A percentile compares a stretch with the other conserved stretches of the same genome.
phyloP scores from a whole-genome alignment of 1,140 invertebrate genomes.

The Zelostemma sp. region DNA sequence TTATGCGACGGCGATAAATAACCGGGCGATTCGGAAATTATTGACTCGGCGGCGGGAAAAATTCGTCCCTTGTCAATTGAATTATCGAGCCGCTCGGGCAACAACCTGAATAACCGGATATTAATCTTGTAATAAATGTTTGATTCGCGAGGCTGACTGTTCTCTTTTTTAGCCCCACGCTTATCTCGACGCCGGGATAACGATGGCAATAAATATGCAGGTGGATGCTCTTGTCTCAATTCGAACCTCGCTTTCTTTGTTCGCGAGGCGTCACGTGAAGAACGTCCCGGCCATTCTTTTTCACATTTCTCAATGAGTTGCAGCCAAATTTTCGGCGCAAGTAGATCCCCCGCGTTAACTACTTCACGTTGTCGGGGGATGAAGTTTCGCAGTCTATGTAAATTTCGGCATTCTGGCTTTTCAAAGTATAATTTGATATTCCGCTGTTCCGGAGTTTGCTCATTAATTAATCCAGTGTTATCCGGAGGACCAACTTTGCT shows the following conservation, averaged over 20 bases:
- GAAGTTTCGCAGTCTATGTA: too few species aligned
- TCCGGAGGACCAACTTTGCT: too few species aligned
- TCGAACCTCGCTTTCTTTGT: conserved; percentile 7
- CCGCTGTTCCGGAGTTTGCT: too few species aligned
- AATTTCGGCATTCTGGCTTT: too few species aligned
- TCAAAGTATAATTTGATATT: too few species aligned
- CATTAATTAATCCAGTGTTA: too few species aligned
- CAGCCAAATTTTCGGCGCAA: too few species aligned
- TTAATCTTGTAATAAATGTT: conserved; percentile 14
- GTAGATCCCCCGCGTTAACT: too few species aligned
- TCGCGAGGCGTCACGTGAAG: not conserved
- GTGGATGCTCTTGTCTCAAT: conserved; percentile 2
- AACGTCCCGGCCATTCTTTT: too few species aligned
- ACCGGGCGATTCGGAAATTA: conserved; percentile 8
- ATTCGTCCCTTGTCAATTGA: conserved; percentile 13
- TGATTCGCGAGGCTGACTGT: not conserved
- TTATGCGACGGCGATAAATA: conserved; percentile 12
- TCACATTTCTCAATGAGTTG: too few species aligned
- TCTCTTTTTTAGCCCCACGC: not conserved
- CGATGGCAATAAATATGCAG: conserved; percentile 9
- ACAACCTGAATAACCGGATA: conserved; percentile 11
- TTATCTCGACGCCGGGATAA: conserved; percentile 3
- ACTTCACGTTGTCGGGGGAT: too few species aligned
- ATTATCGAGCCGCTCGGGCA: conserved; percentile 3
- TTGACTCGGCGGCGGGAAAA: conserved; percentile 5